Percentiles rank a stretch among this genome's conserved stretches.
phyloP scores from a whole-genome alignment of 2,113 vertebrate genomes.

The Gambusia holbrooki region DNA sequence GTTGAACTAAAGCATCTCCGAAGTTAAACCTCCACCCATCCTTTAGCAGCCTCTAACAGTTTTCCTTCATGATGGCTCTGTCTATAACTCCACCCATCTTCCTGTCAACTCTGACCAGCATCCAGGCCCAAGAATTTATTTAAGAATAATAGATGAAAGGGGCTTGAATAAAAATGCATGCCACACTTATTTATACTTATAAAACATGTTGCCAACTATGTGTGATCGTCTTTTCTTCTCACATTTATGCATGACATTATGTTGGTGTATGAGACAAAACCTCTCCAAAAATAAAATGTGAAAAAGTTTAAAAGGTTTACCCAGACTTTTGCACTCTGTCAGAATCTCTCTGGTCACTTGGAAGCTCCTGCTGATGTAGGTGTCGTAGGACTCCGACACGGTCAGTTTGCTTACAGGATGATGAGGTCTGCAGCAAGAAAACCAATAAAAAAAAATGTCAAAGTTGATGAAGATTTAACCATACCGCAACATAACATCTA shows the following conservation, averaged over 20 bases:
- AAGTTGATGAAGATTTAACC: neutral
- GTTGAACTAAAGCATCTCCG: no score
- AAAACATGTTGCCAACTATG: no score
- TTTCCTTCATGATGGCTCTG: neutral
- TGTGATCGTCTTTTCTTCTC: no score
- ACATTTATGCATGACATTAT: neutral
- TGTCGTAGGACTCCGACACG: constrained; percentile 93
- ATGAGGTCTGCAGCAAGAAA: constrained; percentile 87
- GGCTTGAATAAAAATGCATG: no score
- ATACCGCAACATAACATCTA: neutral
- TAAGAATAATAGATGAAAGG: no score
- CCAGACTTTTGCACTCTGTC: constrained; percentile 91
- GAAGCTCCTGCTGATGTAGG: constrained; percentile 95
- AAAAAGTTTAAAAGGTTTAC: constrained; percentile 72
- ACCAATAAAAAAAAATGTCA: neutral
- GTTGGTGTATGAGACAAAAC: neutral
- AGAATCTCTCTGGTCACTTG: constrained; percentile 97
- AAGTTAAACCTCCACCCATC: neutral
- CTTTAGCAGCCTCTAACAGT: neutral
- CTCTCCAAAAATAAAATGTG: neutral
- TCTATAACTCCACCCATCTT: neutral
- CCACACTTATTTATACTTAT: no score
- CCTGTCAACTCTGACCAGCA: neutral
- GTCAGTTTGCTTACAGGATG: constrained; percentile 90
- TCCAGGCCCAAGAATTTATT: no score